Percentiles rank a stretch among this genome's conserved stretches.
Conservation (phyloP, 2,888 invertebrate species). For the Meloe dianella region DNA sequence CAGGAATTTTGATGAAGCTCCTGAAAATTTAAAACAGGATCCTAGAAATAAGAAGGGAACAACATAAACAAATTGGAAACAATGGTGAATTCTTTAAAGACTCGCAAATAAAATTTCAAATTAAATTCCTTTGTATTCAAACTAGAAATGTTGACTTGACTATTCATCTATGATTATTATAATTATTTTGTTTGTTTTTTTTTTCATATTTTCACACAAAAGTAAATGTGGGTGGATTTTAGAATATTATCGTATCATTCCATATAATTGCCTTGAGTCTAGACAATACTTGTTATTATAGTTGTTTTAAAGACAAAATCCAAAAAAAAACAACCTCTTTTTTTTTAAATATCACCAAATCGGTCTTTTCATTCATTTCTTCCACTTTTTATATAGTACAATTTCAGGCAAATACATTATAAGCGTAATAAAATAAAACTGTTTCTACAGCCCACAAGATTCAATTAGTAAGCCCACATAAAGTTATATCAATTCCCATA, state of each 20-base stretch:
- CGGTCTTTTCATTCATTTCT: conserved; percentile 22
- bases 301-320: neutral
- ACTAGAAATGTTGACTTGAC: neutral
- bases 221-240: neutral
- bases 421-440: conserved; percentile 24
- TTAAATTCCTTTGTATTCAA: conserved; percentile 3
- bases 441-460: conserved; percentile 32
- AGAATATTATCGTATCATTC: conserved; percentile 3
- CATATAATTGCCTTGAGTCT: neutral
- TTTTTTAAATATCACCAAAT: neutral
- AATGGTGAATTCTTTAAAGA: neutral
- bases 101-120: neutral
- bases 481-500: conserved; percentile 30
- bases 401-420: conserved; percentile 7
- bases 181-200: neutral
- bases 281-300: neutral
- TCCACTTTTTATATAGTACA: conserved; percentile 16
- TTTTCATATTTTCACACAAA: neutral
- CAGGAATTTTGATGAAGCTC: too few species aligned
- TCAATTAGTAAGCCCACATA: conserved; percentile 33
- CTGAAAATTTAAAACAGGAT: too few species aligned
- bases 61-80: neutral
- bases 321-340: neutral
- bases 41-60: neutral
- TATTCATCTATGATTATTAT: conserved; percentile 2